phyloP scores from a whole-genome alignment of 2,113 vertebrate species.

The Cololabis saira region DNA sequence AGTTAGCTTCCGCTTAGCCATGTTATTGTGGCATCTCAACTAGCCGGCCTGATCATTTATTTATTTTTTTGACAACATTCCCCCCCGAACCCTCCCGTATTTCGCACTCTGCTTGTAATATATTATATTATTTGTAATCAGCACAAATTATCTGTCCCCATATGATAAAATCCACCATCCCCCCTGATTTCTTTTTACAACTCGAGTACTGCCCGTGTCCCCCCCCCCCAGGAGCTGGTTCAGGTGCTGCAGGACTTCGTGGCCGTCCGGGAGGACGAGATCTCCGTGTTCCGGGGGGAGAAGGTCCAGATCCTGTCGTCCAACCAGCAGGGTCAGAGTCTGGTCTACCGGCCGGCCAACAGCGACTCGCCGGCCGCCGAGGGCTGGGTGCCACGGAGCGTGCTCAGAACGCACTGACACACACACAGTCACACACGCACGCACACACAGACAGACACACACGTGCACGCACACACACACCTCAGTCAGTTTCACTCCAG shows the following conservation, averaged over 20 bases:
- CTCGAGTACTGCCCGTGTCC: too few relatives aligned
- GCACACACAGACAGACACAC: conserved; percentile 11
- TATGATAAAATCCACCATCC: too few relatives aligned
- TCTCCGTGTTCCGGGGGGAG: conserved; percentile 94
- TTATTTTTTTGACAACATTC: neutral
- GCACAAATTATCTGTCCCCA: too few relatives aligned
- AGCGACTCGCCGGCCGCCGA: conserved; percentile 93
- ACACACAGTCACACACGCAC: neutral
- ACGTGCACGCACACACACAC: conserved; percentile 1
- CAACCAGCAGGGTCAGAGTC: conserved; percentile 98
- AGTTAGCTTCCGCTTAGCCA: too few relatives aligned
- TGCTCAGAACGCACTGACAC: conserved; percentile 81
- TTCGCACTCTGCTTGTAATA: too few relatives aligned
- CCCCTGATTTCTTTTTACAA: too few relatives aligned
- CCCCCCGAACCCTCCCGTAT: too few relatives aligned
- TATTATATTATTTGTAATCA: too few relatives aligned
- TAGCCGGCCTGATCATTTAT: neutral
- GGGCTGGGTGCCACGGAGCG: conserved; percentile 95
- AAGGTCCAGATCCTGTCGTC: conserved; percentile 95
- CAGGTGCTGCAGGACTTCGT: conserved; percentile 94
- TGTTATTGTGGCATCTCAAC: too few relatives aligned
- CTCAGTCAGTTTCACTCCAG: conserved; percentile 29
- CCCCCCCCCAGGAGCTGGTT: conserved; percentile 82
- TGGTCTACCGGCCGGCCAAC: conserved; percentile 95
- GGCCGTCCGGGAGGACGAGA: conserved; percentile 97